Evolutionary conservation across 1,140 invertebrate genomes (phyloP).

Genomic region (Musca domestica): DNA sequence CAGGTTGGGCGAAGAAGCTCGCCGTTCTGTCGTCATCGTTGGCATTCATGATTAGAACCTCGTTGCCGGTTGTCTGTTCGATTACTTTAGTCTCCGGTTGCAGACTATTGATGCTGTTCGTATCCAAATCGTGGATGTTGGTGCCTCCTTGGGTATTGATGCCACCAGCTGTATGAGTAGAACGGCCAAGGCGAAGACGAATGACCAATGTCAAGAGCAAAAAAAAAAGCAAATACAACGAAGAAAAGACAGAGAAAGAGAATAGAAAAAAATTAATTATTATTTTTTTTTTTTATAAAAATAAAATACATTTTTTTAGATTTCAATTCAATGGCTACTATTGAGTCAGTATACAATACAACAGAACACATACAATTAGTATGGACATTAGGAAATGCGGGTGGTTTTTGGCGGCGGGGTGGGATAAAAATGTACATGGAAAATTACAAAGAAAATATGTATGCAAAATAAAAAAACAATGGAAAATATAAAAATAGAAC

Average conservation of each 20-base stretch:
- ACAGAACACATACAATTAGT: too few relatives aligned
- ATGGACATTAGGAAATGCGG: too few relatives aligned
- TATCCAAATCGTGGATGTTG: constrained; percentile 44
- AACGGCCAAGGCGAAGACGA: background rate
- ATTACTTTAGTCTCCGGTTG: constrained; percentile 44
- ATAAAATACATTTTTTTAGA: too few relatives aligned
- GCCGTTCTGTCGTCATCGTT: constrained; percentile 77
- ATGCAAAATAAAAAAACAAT: too few relatives aligned
- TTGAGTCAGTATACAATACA: too few relatives aligned
- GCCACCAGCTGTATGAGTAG: constrained; percentile 30
- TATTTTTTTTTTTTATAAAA: too few relatives aligned
- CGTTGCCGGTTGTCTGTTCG: constrained; percentile 55
- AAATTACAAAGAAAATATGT: too few relatives aligned
- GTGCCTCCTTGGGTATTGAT: constrained; percentile 33
- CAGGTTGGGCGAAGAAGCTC: constrained; percentile 91
- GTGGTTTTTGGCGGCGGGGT: too few relatives aligned
- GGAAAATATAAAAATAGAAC: too few relatives aligned
- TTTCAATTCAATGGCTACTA: too few relatives aligned
- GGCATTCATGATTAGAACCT: constrained; percentile 74
- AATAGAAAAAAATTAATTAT: background rate
- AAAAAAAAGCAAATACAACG: background rate
- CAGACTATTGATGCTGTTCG: constrained; percentile 47
- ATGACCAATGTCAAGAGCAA: background rate
- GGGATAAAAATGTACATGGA: too few relatives aligned
- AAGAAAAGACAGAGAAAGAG: constrained; percentile 2